Percentiles rank a stretch among this genome's conserved stretches.
Conservation (phyloP, 2,797 vertebrate species). For the Clamator glandarius region DNA sequence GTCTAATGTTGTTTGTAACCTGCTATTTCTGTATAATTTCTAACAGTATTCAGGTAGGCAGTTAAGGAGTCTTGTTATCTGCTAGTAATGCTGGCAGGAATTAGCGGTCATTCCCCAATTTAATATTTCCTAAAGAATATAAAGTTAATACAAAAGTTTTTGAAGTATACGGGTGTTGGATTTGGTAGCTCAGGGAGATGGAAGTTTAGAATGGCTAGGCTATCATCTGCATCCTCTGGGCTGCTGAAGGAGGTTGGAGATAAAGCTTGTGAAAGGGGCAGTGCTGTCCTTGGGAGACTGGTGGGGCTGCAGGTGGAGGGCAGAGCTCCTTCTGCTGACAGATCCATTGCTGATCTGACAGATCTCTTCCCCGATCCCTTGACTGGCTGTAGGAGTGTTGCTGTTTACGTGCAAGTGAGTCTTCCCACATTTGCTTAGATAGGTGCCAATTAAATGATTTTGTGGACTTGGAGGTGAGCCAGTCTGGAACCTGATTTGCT, state of each 20-base stretch:
- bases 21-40: neutral
- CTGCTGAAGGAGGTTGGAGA: neutral
- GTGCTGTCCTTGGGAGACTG: too few relatives aligned
- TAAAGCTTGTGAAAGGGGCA: too few relatives aligned
- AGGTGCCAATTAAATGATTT: too few relatives aligned
- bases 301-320: too few relatives aligned
- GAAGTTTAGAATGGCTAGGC: neutral
- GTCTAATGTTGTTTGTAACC: neutral
- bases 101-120: neutral
- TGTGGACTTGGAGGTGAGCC: too few relatives aligned
- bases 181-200: neutral
- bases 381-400: too few relatives aligned
- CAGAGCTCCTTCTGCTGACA: too few relatives aligned
- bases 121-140: neutral
- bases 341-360: too few relatives aligned
- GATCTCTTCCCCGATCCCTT: too few relatives aligned
- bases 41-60: neutral
- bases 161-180: neutral
- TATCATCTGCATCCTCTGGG: neutral
- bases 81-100: neutral
- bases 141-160: neutral
- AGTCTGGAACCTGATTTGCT: neutral
- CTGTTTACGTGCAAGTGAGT: too few relatives aligned
- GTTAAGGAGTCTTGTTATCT: neutral
- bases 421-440: too few relatives aligned